Percentiles rank a stretch among this genome's conserved stretches.
phyloP scores from a whole-genome alignment of 2,797 vertebrate genomes.

The Sparus aurata region DNA sequence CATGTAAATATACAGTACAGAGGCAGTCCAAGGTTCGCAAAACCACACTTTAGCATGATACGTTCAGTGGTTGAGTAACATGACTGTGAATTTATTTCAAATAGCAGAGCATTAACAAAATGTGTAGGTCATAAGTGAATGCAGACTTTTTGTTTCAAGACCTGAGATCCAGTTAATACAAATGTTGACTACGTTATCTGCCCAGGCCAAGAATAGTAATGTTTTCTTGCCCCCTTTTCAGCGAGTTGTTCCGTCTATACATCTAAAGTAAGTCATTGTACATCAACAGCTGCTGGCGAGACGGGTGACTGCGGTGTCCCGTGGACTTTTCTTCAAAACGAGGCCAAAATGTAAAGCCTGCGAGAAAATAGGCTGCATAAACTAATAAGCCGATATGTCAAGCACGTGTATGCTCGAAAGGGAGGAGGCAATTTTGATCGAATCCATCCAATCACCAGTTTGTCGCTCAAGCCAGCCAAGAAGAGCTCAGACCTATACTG shows the following conservation, averaged over 20 bases:
- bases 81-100: not conserved
- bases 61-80: not conserved
- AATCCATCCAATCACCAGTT: not conserved
- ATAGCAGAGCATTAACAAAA: not conserved
- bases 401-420: not conserved
- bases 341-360: slow-evolving; percentile 5
- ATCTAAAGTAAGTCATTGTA: not conserved
- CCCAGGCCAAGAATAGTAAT: not conserved
- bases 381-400: not conserved
- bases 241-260: not conserved
- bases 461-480: not conserved
- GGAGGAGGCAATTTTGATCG: not conserved
- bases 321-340: slow-evolving; percentile 7
- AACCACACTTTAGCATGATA: not conserved
- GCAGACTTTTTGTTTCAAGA: not conserved
- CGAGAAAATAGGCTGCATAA: slow-evolving; percentile 5
- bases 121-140: not conserved
- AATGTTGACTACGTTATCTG: not conserved
- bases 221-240: not conserved
- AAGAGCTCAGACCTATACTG: not conserved
- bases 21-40: slow-evolving; percentile 23
- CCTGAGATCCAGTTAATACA: not conserved
- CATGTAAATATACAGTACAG: slow-evolving; percentile 51
- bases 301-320: not conserved
- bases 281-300: not conserved